Evolutionary conservation across 2,113 vertebrate genomes (phyloP), one percentile per base, ranked within the genome.

Genomic region (Poeciliopsis turrubarensis): DNA sequence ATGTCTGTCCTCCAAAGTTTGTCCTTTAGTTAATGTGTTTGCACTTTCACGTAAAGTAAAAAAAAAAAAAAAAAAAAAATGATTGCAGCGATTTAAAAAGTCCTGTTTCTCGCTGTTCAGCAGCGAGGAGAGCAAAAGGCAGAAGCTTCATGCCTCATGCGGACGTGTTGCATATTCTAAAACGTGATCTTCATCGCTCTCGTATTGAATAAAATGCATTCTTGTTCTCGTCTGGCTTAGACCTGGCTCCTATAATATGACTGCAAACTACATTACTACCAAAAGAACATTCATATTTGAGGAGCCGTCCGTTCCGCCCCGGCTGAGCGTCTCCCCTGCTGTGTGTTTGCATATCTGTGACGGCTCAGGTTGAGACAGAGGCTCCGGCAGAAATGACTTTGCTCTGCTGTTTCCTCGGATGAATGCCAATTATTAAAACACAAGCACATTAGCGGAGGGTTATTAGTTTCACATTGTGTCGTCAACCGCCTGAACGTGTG

Each of bases 381-480:
- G 39, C 39, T 41, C 14, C 39, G 4, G 4, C 14, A 41, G 13
- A 41, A 41, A 41, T 41, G 4, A 26, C 37, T 78, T 71, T 34
- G 70, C 22, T 41, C 17, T 31, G 57, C 77, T 44, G 44, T 64
- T 31, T 54, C 31, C 1, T 5, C 75, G 32, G 68, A 81, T 51
- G 31, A 86, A 51, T 47, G 54, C 77, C 41, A 70, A 83, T 82
- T 83, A 85, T 86, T 78, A 84, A 85, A 79, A 80, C 66, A 65
- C 71, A 80, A 84, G 83, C 76, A 80, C 74, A 85, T 85, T 86
- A 86, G 13, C 6, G 29, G 68, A 74, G 82, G 87, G 83, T 91
- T 88, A 88, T 86, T 82, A 84, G 72, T 54, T 44, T 62, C 51
- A 57, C 72, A 87, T 85, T 80, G 80, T 85, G 64, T 76, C 82